Evolutionary conservation across 2,113 vertebrate genomes (phyloP).

Genomic region (Siphamia tubifer): DNA sequence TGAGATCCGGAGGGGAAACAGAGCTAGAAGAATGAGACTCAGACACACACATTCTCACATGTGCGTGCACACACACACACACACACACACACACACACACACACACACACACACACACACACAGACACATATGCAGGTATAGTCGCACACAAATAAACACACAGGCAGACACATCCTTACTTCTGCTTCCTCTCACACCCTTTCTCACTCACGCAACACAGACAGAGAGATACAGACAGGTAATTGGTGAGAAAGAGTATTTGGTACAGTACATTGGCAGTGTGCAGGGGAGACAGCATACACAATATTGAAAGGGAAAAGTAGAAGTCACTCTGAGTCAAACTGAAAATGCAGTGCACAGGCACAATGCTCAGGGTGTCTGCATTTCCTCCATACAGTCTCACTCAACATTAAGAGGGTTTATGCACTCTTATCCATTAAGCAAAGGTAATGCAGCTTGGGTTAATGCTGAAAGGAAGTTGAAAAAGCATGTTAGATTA

Average conservation of each 20-base stretch:
- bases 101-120: constrained; percentile 23
- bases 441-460: constrained; percentile 38
- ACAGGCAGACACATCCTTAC: constrained; percentile 36
- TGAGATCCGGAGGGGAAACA: constrained; percentile 81
- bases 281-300: constrained; percentile 38
- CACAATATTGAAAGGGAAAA: constrained; percentile 56
- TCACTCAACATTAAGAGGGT: constrained; percentile 22
- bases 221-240: constrained; percentile 62
- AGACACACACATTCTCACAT: constrained; percentile 52
- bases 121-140: constrained; percentile 10
- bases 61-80: constrained; percentile 11
- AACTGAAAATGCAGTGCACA: constrained; percentile 44
- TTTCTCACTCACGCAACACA: constrained; percentile 68
- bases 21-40: constrained; percentile 74
- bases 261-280: constrained; percentile 43
- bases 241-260: constrained; percentile 76
- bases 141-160: constrained; percentile 16
- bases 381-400: constrained; percentile 12
- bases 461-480: constrained; percentile 26
- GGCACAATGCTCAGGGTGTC: constrained; percentile 29
- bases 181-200: constrained; percentile 46
- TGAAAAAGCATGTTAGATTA: not conserved
- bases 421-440: constrained; percentile 2
- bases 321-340: constrained; percentile 59
- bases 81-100: constrained; percentile 21